A percentile compares a stretch with the other conserved stretches of the same genome.
Evolutionary conservation across 2,888 invertebrate species (phyloP).

Genomic region (Himalopsyche tibetana): DNA sequence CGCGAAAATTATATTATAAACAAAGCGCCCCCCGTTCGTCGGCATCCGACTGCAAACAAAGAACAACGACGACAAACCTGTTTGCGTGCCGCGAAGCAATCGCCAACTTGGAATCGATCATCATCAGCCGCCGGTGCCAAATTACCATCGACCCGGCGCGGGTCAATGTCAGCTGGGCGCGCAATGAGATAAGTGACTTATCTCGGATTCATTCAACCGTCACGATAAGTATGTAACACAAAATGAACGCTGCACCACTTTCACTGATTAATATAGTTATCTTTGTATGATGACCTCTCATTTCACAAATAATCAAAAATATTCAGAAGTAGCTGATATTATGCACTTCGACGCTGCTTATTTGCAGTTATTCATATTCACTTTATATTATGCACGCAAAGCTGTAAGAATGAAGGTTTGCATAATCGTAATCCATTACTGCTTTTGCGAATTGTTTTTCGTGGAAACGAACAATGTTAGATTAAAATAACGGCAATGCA

Average conservation of each 20-base stretch:
- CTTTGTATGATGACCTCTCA: not conserved
- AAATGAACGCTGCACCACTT: not conserved
- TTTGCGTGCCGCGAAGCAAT: not conserved
- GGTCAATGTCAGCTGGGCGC: slow-evolving; percentile 21
- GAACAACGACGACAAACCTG: not conserved
- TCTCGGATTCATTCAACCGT: slow-evolving; percentile 3
- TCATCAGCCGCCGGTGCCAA: not conserved
- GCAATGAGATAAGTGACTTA: not conserved
- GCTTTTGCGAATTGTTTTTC: no score
- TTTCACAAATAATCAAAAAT: not conserved
- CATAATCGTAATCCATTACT: no score
- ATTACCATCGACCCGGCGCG: slow-evolving; percentile 31
- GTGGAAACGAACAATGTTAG: no score
- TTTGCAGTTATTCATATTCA: no score
- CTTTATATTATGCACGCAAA: no score
- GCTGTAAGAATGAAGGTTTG: no score
- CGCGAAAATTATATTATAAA: not conserved
- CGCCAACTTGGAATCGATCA: not conserved
- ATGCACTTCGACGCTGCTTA: no score
- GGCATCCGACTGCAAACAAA: not conserved
- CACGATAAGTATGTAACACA: not conserved
- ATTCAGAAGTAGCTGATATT: not conserved
- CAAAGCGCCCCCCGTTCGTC: slow-evolving; percentile 5
- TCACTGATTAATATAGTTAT: slow-evolving; percentile 10
- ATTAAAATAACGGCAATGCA: no score